Evolutionary conservation across 2,113 vertebrate genomes (phyloP).

Genomic region (Chinchilla lanigera): DNA sequence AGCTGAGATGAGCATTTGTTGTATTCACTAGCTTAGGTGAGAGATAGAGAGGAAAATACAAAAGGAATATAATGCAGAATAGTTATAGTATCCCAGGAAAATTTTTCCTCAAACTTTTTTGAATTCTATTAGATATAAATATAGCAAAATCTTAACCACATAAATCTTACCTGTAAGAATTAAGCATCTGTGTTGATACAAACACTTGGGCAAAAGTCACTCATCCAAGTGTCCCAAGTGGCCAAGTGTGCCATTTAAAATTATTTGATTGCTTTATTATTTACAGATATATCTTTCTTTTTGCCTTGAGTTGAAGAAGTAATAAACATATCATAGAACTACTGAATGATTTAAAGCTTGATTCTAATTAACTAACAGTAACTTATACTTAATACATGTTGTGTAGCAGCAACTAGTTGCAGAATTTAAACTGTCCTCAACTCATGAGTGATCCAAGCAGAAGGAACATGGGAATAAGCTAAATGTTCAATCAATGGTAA

Average conservation of each 20-base stretch:
- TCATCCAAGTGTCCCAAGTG: not conserved
- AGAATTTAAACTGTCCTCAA: not conserved
- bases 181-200: not conserved
- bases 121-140: not conserved
- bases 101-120: not conserved
- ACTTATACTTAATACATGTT: not conserved
- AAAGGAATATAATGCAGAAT: not conserved
- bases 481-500: not conserved
- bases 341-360: not conserved
- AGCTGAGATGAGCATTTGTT: not conserved
- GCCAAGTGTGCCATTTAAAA: not conserved
- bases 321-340: not conserved
- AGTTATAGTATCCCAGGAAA: not conserved
- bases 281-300: not conserved
- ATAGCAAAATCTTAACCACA: not conserved
- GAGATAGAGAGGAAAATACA: not conserved
- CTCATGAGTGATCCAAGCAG: not conserved
- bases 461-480: not conserved
- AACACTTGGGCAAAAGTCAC: slow-evolving; percentile 4
- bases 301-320: not conserved
- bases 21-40: not conserved
- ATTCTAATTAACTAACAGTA: not conserved
- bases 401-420: not conserved
- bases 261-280: not conserved
- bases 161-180: not conserved